Base-by-base conservation (phyloP, 2,888 invertebrate genomes). In the Hipparchia semele region DNA sequence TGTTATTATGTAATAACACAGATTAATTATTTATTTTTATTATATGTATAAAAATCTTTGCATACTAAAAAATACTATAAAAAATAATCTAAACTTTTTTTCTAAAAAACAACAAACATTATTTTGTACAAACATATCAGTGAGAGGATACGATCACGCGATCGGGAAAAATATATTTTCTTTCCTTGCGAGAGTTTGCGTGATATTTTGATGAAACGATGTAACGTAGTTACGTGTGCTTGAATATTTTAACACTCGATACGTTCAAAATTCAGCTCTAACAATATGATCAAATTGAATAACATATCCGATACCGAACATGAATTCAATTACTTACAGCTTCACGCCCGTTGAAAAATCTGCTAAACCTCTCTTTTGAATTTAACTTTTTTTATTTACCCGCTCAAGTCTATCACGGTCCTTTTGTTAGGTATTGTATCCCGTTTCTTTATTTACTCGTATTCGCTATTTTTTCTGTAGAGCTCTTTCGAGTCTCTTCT, bases 211-310 rank as follows among this genome's bases (percentile, higher is more conserved):
- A 71, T 73, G 73, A 74, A 73, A 70, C 72, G 68, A 68, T 72
- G 72, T 72, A 74, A 73, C 65, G 70, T 72, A 71, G 74, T 76
- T 77, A 65, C 76, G 77, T 77, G 75, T 61, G 62, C 68, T 72
- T 76, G 78, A 77, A 79, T 78, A 77, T 75, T 75, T 77, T 76
- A 78, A 73, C 68, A 65, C 33, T 9, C 53, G 53, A 72, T 73
- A 70, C 53, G 56, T 61, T 46, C 59, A 23, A 71, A 61, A 67
- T 64, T 73, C 51, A 51, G 23, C 68, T 54, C 49, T 71, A 58
- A 12, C 60, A 53, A 65, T 65, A 53, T 49, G 66, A 45, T 64
- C 59, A 62, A 64, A 70, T 72, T 72, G 70, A 70, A 64, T 72
- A 66, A 53, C 12, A 67, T 39, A 64, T 61, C 56, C 45, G 6